Conservation (phyloP, 2,797 vertebrate species). For the Parambassis ranga region DNA sequence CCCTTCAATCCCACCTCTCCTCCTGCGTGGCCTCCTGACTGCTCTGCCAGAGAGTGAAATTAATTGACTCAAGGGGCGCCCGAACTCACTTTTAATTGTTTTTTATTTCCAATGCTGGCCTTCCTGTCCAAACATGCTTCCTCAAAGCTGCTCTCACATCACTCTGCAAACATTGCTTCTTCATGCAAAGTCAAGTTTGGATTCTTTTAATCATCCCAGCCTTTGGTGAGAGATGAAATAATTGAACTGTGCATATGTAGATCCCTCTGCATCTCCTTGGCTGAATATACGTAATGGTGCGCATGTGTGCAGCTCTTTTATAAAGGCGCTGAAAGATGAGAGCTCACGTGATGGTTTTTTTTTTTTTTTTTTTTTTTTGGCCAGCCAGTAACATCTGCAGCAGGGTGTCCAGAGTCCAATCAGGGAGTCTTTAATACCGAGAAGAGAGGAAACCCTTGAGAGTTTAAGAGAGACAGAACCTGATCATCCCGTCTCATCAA, state of each 20-base stretch:
- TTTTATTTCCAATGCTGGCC: constrained; percentile 42
- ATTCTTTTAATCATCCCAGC: constrained; percentile 53
- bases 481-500: constrained; percentile 75
- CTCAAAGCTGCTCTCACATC: constrained; percentile 5
- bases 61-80: constrained; percentile 58
- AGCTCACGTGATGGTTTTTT: constrained; percentile 20
- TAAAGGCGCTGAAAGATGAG: constrained; percentile 5
- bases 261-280: constrained; percentile 17
- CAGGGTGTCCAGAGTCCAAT: constrained; percentile 75
- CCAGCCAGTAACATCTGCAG: constrained; percentile 69
- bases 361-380: background rate
- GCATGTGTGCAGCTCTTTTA: constrained; percentile 19
- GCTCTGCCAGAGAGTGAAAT: constrained; percentile 57
- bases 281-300: constrained; percentile 13
- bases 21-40: constrained; percentile 68
- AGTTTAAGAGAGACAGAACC: constrained; percentile 65
- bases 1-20: constrained; percentile 65
- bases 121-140: constrained; percentile 34
- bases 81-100: constrained; percentile 29
- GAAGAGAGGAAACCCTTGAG: constrained; percentile 68
- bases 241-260: constrained; percentile 13
- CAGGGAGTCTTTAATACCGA: constrained; percentile 66
- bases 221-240: constrained; percentile 24
- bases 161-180: constrained; percentile 31
- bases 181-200: constrained; percentile 33